These are phyloP conservation scores for Poecile montanus DNA, from an alignment of 2,797 vertebrate genomes.

Conservation along the genomic window DNA sequence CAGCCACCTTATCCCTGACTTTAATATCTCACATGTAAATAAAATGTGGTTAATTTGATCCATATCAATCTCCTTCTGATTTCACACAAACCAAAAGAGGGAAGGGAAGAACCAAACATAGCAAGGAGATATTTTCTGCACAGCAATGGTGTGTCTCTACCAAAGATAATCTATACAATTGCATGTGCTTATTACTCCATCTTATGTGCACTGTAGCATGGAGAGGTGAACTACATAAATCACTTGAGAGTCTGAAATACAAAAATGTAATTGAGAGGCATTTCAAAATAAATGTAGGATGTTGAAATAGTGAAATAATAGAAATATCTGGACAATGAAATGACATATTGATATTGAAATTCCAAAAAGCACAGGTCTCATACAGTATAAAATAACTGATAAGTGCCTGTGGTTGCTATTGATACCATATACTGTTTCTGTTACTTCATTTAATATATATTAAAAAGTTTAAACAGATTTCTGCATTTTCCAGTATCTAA, in stretches of 20 bases:
- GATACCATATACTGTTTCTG: background rate
- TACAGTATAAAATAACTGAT: background rate
- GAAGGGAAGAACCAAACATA: background rate
- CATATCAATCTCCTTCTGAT: background rate
- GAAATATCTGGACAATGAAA: background rate
- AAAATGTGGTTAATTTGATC: background rate
- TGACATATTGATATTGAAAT: background rate
- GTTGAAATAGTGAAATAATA: background rate
- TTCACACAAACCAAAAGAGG: background rate
- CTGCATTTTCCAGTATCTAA: background rate
- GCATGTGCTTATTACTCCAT: background rate
- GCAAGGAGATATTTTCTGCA: background rate
- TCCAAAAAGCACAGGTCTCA: background rate
- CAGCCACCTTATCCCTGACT: background rate
- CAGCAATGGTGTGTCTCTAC: background rate
- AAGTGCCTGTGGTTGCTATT: background rate
- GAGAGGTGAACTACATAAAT: background rate
- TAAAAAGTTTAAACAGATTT: background rate
- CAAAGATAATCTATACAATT: background rate
- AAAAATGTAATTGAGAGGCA: background rate
- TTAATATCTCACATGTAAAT: background rate
- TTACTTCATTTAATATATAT: background rate
- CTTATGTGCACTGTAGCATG: background rate
- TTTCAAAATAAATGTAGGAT: background rate
- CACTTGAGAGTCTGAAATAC: background rate